Conservation (phyloP, 2,888 invertebrate species). For the Netelia melanura region DNA sequence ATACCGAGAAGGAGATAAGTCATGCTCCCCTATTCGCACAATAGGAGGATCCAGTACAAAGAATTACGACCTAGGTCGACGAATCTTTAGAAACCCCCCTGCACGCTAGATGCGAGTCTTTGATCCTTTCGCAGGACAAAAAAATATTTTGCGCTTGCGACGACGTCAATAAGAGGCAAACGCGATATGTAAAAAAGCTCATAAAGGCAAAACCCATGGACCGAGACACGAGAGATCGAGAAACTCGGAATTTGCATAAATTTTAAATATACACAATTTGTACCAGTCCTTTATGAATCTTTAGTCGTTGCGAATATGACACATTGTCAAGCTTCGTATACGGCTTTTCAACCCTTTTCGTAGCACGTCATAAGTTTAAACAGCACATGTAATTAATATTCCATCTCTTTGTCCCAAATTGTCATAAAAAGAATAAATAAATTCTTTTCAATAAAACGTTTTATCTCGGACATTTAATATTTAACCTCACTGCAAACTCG, state of each 20-base stretch:
- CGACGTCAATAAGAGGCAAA: background rate
- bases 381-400: background rate
- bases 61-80: slow-evolving; percentile 13
- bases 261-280: background rate
- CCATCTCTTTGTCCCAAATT: background rate
- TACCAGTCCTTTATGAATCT: background rate
- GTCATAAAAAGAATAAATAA: background rate
- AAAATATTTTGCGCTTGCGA: background rate
- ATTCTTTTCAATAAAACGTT: background rate
- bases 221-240: background rate
- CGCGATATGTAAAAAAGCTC: background rate
- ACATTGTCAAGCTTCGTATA: background rate
- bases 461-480: background rate
- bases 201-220: background rate
- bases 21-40: no score
- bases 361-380: background rate
- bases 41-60: background rate
- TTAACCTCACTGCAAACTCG: background rate
- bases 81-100: slow-evolving; percentile 23
- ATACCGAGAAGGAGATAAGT: no score
- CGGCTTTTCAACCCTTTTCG: background rate
- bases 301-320: background rate
- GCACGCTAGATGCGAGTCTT: background rate
- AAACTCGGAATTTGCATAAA: background rate
- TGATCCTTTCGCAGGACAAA: background rate